Base-by-base conservation (phyloP, 1,140 invertebrate genomes). In the Leptoteleia sp. region DNA sequence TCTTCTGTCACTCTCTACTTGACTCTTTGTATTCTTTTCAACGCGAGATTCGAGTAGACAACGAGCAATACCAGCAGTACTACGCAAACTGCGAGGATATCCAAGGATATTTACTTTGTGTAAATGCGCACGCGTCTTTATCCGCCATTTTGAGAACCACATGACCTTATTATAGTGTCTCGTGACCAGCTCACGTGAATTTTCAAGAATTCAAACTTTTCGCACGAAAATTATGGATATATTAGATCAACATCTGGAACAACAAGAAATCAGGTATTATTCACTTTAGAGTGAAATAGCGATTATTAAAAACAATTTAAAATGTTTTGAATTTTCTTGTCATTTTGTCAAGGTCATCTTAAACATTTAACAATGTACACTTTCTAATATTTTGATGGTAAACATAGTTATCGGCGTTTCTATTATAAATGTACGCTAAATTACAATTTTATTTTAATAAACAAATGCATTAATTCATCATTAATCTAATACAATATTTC, bases 131-230 rank as follows among this genome's bases (percentile, higher is more conserved):
- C 68, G 76, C 72, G 67, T 79, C 78, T 50, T 40, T 2, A 31
- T 47, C 47, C 83, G 87, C 88, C 89, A 90, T 90, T 80, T 89
- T 89, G 76, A 82, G 75, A 76, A 89, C 87, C 89, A 90, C 89
- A 89, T 90, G 89, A 90, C 89, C 88, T 89, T 87, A 84, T 88
- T 89, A 87, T 81, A 81, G 89, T 88, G 88, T 89, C 89, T 88
- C 89, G 89, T 89, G 89, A 90, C 89, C 89, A 89, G 84, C 88
- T 89, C 89, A 90, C 89, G 89, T 90, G 89, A 90, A 90, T 89
- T 89, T 90, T 85, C 85, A 85, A 85, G 87, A 82, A 90, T 90
- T 90, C 88, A 89, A 90, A 90, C 87, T 83, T 88, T 85, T 84
- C 85, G 35, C 62, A 61, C 73, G 73, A 81, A 81, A 83, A 83